Conservation (phyloP, 2,888 invertebrate genomes). For the Lithophane leautieri region DNA sequence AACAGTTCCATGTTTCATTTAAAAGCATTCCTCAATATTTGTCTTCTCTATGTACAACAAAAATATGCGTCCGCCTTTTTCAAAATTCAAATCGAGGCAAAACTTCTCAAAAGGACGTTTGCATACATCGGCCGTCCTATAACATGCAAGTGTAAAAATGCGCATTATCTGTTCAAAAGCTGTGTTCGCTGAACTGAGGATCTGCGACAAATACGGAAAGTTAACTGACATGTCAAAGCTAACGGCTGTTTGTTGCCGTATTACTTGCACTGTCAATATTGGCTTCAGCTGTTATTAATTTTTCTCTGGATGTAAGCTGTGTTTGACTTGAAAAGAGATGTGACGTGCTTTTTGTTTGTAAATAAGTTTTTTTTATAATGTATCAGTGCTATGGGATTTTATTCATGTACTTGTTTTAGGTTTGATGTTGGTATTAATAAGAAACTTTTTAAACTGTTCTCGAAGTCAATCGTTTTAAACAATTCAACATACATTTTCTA, state of each 20-base stretch:
- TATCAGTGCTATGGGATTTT: neutral
- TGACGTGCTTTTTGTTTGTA: constrained; percentile 5
- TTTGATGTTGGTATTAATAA: no score
- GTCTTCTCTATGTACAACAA: constrained; percentile 3
- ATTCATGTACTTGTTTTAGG: neutral
- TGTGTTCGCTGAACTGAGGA: constrained; percentile 40
- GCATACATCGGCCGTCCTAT: neutral
- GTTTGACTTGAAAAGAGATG: neutral
- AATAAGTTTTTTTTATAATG: neutral
- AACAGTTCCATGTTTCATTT: constrained; percentile 23
- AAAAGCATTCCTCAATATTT: constrained; percentile 5
- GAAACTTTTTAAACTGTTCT: neutral
- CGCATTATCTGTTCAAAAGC: constrained; percentile 48
- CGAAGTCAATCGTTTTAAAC: neutral
- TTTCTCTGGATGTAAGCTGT: constrained; percentile 18
- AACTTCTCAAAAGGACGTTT: constrained; percentile 48
- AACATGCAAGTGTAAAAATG: constrained; percentile 55
- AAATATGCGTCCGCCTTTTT: constrained; percentile 15
- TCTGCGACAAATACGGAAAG: constrained; percentile 53
- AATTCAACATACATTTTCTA: no score
- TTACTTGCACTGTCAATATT: constrained; percentile 62
- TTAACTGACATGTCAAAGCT: constrained; percentile 61
- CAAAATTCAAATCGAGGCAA: constrained; percentile 6
- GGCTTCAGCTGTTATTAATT: constrained; percentile 46
- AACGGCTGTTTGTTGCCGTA: constrained; percentile 37